These are phyloP conservation scores for Poecilus cupreus DNA, from an alignment of 2,888 invertebrate genomes.

Conservation along the genomic window DNA sequence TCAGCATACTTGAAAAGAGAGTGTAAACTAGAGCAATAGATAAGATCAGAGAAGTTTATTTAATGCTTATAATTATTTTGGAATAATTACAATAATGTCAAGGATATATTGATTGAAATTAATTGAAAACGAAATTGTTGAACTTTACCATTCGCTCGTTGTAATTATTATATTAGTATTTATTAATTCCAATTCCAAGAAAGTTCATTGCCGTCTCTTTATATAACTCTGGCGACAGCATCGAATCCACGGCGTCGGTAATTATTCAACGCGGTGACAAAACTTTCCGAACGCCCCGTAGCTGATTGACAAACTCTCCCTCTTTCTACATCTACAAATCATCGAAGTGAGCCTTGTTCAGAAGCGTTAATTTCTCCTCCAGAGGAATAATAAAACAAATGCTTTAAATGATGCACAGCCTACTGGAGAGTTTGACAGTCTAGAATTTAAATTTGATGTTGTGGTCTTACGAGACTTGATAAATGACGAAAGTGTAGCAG, in stretches of 20 bases:
- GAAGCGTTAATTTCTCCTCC: not conserved
- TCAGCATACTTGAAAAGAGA: too few relatives aligned
- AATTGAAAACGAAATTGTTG: too few relatives aligned
- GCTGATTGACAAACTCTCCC: conserved; percentile 9
- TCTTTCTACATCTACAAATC: not conserved
- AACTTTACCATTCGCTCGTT: not conserved
- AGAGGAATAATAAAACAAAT: conserved; percentile 27
- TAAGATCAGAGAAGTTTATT: too few relatives aligned
- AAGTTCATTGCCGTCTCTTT: not conserved
- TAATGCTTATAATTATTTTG: too few relatives aligned
- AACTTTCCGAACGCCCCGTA: not conserved
- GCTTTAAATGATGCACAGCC: conserved; percentile 35
- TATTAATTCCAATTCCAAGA: not conserved
- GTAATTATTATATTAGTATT: not conserved
- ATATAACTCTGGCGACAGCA: not conserved
- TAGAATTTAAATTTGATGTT: conserved; percentile 38
- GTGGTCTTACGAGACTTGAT: conserved; percentile 18
- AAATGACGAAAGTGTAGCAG: conserved; percentile 6
- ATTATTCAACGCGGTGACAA: conserved; percentile 9
- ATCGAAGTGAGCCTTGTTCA: conserved; percentile 12
- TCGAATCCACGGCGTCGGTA: not conserved
- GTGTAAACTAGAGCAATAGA: too few relatives aligned
- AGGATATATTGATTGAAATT: too few relatives aligned
- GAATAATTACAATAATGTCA: too few relatives aligned
- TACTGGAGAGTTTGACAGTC: conserved; percentile 11